phyloP scores from a whole-genome alignment of 1,140 invertebrate genomes.

The Helicoverpa armigera region DNA sequence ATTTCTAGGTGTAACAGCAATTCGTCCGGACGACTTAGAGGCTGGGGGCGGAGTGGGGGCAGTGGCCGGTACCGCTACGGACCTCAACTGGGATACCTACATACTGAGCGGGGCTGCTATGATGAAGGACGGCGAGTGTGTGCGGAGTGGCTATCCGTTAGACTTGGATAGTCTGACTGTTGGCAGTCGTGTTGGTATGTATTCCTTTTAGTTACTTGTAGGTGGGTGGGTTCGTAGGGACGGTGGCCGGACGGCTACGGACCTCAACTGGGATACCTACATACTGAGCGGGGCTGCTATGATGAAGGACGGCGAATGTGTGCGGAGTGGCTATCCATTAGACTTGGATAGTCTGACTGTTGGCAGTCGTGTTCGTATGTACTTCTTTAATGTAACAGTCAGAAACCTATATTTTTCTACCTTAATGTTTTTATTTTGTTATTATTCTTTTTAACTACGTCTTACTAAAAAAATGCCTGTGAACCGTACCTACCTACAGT shows the following conservation, averaged over 20 bases:
- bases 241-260: constrained; percentile 96
- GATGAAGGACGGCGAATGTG: constrained; percentile 94
- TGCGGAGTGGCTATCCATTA: constrained; percentile 93
- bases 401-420: too few species aligned
- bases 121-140: constrained; percentile 94
- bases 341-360: constrained; percentile 93
- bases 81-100: constrained; percentile 96
- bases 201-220: constrained; percentile 55
- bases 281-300: constrained; percentile 95
- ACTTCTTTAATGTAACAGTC: not conserved
- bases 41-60: constrained; percentile 77
- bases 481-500: too few species aligned
- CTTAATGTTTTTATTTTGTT: too few species aligned
- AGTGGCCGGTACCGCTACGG: constrained; percentile 96
- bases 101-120: constrained; percentile 95
- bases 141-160: constrained; percentile 93
- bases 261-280: constrained; percentile 96
- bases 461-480: too few species aligned
- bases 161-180: constrained; percentile 93
- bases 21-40: constrained; percentile 92
- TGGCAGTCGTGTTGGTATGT: constrained; percentile 91
- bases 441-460: too few species aligned
- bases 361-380: constrained; percentile 91
- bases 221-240: constrained; percentile 63
- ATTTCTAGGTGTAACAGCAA: constrained; percentile 92